Evolutionary conservation across 1,140 invertebrate genomes (phyloP).

Genomic region (Lepidostoma basale): DNA sequence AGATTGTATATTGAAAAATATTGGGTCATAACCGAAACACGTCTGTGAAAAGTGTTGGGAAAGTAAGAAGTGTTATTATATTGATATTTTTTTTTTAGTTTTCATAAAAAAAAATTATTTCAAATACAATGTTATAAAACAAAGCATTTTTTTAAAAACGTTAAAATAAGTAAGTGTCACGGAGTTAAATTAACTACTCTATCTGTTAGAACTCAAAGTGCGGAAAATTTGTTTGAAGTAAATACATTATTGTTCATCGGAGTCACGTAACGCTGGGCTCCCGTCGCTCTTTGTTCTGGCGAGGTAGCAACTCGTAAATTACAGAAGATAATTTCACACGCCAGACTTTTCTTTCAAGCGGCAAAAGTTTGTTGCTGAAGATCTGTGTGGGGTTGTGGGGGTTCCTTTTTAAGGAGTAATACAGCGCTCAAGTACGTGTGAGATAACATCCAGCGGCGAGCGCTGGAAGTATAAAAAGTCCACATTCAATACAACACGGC

Average conservation of each 20-base stretch:
- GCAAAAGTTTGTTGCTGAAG: slow-evolving; percentile 20
- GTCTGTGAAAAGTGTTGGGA: no score
- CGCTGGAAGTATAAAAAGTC: slow-evolving; percentile 21
- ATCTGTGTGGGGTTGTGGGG: slow-evolving; percentile 8
- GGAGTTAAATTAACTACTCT: no score
- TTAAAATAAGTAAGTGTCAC: no score
- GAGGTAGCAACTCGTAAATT: slow-evolving; percentile 7
- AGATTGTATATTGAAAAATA: no score
- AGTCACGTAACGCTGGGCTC: not conserved
- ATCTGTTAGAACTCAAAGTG: no score
- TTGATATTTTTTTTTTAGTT: no score
- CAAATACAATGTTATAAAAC: no score
- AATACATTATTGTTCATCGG: slow-evolving; percentile 4
- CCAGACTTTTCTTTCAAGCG: slow-evolving; percentile 14
- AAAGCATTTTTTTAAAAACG: no score
- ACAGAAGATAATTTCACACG: slow-evolving; percentile 15
- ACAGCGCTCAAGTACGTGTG: slow-evolving; percentile 35
- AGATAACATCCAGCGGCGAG: slow-evolving; percentile 28
- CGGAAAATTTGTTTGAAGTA: slow-evolving; percentile 4
- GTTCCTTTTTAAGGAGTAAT: slow-evolving; percentile 36
- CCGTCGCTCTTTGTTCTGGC: not conserved
- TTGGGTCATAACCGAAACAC: no score
- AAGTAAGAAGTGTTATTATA: no score
- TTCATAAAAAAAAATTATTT: no score
- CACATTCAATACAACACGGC: slow-evolving; percentile 29